These are phyloP conservation scores for Meiosimyza platycephala DNA, from an alignment of 2,888 invertebrate species.

Conservation along the genomic window DNA sequence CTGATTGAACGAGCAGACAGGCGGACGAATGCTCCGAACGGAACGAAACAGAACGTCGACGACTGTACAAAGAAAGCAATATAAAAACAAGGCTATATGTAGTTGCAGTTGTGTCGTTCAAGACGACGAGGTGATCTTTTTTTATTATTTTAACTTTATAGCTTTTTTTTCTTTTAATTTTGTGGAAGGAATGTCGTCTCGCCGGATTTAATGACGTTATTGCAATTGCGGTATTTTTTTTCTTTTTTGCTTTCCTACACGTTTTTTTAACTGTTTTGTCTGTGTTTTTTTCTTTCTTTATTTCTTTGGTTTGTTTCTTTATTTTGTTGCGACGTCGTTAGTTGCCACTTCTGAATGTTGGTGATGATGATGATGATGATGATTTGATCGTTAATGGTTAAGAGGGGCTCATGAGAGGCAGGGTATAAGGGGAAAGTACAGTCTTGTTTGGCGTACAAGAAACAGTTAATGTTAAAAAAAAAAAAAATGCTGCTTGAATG, in stretches of 20 bases:
- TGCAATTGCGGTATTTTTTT: slow-evolving; percentile 27
- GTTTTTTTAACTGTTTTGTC: slow-evolving; percentile 50
- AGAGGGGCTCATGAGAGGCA: no score
- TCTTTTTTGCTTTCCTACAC: slow-evolving; percentile 15
- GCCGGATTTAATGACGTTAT: slow-evolving; percentile 61
- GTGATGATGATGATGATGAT: no score
- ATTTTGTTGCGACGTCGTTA: slow-evolving; percentile 2
- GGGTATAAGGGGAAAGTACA: no score
- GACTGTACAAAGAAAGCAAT: no score
- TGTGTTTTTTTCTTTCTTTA: slow-evolving; percentile 34
- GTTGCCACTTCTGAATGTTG: neutral
- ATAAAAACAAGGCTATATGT: neutral
- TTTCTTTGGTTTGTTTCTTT: slow-evolving; percentile 1
- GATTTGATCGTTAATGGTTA: no score
- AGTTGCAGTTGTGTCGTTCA: slow-evolving; percentile 13
- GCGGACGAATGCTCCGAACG: no score
- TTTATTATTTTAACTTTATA: neutral
- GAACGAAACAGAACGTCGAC: no score
- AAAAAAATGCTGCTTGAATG: no score
- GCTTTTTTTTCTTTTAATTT: neutral
- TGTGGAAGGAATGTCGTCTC: slow-evolving; percentile 56
- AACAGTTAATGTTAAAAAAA: no score
- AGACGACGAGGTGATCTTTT: slow-evolving; percentile 3
- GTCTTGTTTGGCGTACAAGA: no score
- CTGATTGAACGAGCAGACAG: no score